Base-by-base conservation (phyloP, 2,797 vertebrate genomes). In the Chiroxiphia lanceolata region DNA sequence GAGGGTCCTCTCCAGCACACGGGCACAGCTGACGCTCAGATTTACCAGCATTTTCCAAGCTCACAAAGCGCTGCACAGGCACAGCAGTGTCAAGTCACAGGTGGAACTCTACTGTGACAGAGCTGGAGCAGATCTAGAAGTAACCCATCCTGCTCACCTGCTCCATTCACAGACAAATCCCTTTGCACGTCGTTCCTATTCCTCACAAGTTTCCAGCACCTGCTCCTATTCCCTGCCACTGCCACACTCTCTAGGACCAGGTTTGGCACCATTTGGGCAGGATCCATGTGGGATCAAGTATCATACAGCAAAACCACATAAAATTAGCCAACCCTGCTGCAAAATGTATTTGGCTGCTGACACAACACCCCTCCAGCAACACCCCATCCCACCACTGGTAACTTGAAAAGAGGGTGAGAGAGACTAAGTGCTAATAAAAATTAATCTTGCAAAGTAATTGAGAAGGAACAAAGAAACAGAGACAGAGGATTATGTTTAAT, bases 331-430 rank as follows among this genome's bases (percentile, higher is more conserved):
- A 8, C 15, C 2, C 1, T 1, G 3, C 78, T 71, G 85, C 57
- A 75, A 84, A 84, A n/a, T 4, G 0, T 33, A 33, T 50, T 61
- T 5, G 0, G 23, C 33, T 51, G 17, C 67, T 59, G 22, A 77
- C 11, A 38, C 23, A 33, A 72, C 54, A 42, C 15, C 44, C 9
- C 33, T 47, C 47, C 72, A 80, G 38, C 56, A 83, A 57, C 23
- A 47, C 6, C 20, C 29, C 11, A 25, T 26, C 63, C 78, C 2
- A 0, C 2, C 0, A 40, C 5, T 26, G 23, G 17, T 26, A 57
- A 56, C 60, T 54, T 45, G 14, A 36, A 48, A 33, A 3, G 3
- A 42, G 38, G 68, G 50, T 65, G 40, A 54, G 34, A 1, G 4
- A 47, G 38, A 47, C 5, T 6, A 70, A 59, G 47, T 6, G 9